phyloP scores from a whole-genome alignment of 2,113 vertebrate species.

The Podarcis cretensis region DNA sequence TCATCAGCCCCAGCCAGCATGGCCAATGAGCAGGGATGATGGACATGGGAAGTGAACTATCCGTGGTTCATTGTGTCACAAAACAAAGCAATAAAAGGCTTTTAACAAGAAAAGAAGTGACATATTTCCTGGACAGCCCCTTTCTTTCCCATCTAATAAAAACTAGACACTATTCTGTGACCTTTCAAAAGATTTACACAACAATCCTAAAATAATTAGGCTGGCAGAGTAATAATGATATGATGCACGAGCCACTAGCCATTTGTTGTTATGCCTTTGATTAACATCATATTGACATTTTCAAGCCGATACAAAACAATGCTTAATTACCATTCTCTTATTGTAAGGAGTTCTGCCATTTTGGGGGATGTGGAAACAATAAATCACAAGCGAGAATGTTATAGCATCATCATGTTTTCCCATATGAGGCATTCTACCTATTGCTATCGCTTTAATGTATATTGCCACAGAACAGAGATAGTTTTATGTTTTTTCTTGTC shows the following conservation, averaged over 20 bases:
- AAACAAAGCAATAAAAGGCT: not conserved
- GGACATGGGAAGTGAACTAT: not conserved
- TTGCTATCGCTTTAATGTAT: not conserved
- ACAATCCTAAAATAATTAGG: constrained; percentile 10
- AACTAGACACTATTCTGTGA: not conserved
- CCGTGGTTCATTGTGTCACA: not conserved
- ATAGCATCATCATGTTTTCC: not conserved
- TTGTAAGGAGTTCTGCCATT: not conserved
- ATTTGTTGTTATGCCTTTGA: constrained; percentile 29
- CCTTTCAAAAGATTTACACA: not conserved
- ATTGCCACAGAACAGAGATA: not conserved
- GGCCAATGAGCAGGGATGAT: not conserved
- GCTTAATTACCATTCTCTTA: not conserved
- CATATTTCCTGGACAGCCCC: not conserved
- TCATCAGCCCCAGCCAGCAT: not conserved
- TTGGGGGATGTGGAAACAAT: not conserved
- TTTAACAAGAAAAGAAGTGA: not conserved
- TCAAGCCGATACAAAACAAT: constrained; percentile 3
- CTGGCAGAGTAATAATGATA: not conserved
- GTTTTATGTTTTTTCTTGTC: not conserved
- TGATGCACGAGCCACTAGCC: constrained; percentile 16
- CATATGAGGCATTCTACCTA: not conserved
- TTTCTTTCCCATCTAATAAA: not conserved
- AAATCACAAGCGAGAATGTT: not conserved
- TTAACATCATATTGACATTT: constrained; percentile 2